Evolutionary conservation across 2,113 vertebrate species (phyloP).

Genomic region (Oreochromis niloticus): DNA sequence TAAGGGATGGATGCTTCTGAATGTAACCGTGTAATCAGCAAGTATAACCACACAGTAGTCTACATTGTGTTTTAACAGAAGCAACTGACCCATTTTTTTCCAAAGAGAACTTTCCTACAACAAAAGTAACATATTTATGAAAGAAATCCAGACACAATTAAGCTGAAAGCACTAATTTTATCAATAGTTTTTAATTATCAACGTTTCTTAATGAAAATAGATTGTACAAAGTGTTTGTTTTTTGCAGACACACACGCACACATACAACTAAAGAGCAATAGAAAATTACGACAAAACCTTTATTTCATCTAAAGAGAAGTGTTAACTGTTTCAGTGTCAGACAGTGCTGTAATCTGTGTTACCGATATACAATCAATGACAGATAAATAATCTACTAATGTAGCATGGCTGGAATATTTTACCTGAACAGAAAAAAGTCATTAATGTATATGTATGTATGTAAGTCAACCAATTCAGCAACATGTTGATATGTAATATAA

Average conservation of each 20-base stretch:
- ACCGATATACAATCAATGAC: neutral
- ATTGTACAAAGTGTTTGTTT: constrained; percentile 92
- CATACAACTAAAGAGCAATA: neutral
- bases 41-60: neutral
- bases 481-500: neutral
- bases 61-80: too few relatives aligned
- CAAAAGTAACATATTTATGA: neutral
- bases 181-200: constrained; percentile 81
- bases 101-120: neutral
- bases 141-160: neutral
- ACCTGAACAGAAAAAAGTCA: neutral
- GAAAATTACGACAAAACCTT: neutral
- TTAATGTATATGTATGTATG: neutral
- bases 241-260: neutral
- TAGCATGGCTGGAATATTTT: neutral
- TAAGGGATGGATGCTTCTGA: neutral
- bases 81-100: neutral
- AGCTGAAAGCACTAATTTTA: constrained; percentile 94
- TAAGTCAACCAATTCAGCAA: neutral
- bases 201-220: constrained; percentile 85
- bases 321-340: neutral
- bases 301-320: neutral
- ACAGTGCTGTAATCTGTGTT: neutral
- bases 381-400: neutral
- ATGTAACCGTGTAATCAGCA: neutral